Evolutionary conservation across 1,140 invertebrate genomes (phyloP).

Genomic region (Protaetia brevitarsis): DNA sequence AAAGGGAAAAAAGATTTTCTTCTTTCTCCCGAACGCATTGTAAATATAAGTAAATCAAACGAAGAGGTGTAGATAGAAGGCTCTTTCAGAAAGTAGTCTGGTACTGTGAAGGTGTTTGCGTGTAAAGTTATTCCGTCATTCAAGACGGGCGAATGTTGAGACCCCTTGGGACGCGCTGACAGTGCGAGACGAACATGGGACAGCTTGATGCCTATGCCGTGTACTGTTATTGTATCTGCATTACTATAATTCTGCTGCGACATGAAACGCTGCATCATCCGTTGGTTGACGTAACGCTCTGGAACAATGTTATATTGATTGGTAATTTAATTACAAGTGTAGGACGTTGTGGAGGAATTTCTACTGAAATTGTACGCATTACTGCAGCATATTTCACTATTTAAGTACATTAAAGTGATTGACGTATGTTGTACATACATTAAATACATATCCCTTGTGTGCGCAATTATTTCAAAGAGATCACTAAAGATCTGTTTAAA

Average conservation of each 20-base stretch:
- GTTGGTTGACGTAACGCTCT: slow-evolving; percentile 9
- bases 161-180: slow-evolving; percentile 34
- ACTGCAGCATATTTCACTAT: no score
- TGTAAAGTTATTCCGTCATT: slow-evolving; percentile 39
- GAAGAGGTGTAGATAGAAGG: slow-evolving; percentile 29
- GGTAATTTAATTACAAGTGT: slow-evolving; percentile 12
- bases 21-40: slow-evolving; percentile 19
- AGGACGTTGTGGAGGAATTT: neutral
- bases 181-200: slow-evolving; percentile 36
- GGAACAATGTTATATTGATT: slow-evolving; percentile 24
- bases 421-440: no score
- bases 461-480: no score
- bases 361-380: neutral
- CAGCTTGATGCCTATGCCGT: slow-evolving; percentile 33
- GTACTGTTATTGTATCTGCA: slow-evolving; percentile 17
- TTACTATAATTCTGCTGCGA: slow-evolving; percentile 1
- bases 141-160: slow-evolving; percentile 36
- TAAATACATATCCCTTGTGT: no score
- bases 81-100: slow-evolving; percentile 33
- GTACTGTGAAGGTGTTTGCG: slow-evolving; percentile 34
- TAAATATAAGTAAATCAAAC: slow-evolving; percentile 30
- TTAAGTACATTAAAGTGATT: neutral
- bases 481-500: no score
- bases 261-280: neutral
- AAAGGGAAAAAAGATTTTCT: no score